phyloP scores from a whole-genome alignment of 2,113 vertebrate genomes.

The Gadus macrocephalus region DNA sequence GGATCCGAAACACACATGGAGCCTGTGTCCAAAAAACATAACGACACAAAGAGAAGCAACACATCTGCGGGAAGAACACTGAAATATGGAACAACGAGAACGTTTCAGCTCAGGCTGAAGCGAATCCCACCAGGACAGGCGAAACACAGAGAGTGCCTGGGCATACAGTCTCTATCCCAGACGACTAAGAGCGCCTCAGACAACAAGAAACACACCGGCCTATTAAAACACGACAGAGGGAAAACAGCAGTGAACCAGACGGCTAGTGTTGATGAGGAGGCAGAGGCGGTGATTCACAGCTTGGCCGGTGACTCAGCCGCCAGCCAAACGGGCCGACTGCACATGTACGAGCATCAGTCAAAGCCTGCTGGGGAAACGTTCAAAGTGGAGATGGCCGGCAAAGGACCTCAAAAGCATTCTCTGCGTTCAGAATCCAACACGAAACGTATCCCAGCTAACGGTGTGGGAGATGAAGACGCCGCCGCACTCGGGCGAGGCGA shows the following conservation, averaged over 20 bases:
- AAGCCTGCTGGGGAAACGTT: not conserved
- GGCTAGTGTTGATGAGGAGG: slow-evolving; percentile 55
- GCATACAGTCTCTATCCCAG: slow-evolving; percentile 41
- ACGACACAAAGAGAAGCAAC: slow-evolving; percentile 33
- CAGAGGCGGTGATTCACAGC: slow-evolving; percentile 57
- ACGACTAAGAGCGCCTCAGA: not conserved
- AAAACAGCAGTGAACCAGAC: slow-evolving; percentile 31
- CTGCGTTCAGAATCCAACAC: too few species aligned
- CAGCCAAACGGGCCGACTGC: slow-evolving; percentile 12
- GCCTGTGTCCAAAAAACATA: slow-evolving; percentile 16
- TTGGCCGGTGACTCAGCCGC: slow-evolving; percentile 6
- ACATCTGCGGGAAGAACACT: slow-evolving; percentile 63
- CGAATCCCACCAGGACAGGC: slow-evolving; percentile 63
- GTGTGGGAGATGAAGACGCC: not conserved
- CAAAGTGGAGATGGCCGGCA: not conserved
- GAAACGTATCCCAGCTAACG: not conserved
- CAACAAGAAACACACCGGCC: slow-evolving; percentile 3
- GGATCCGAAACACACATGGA: slow-evolving; percentile 16
- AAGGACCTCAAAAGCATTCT: not conserved
- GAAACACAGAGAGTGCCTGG: slow-evolving; percentile 69
- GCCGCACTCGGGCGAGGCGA: too few species aligned
- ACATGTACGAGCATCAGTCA: slow-evolving; percentile 12
- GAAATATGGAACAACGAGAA: slow-evolving; percentile 81
- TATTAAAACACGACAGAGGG: slow-evolving; percentile 15
- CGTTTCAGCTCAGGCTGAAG: slow-evolving; percentile 79